Base-by-base conservation (phyloP, 2,113 vertebrate genomes). In the Pipa parva region DNA sequence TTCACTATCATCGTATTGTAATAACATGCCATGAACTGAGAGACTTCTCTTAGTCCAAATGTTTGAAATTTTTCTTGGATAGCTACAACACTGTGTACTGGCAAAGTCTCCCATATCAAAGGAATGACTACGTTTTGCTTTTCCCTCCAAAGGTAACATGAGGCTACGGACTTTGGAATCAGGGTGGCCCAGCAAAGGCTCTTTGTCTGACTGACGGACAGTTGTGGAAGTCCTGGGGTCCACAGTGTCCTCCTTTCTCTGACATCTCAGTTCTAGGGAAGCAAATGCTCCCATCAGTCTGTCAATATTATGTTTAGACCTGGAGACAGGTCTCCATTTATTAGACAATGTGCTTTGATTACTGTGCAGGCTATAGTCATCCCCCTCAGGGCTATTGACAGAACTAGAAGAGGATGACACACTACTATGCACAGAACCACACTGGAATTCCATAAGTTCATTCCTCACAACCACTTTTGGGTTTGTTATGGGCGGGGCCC, bases 41-140 rank as follows among this genome's bases (percentile, higher is more conserved):
- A 97, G 90, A 81, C 97, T 99, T 74, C 97, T 92, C 75, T 95
- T 99, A 82, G 95, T 98, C 96, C 96, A 99, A 89, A 98, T 94
- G 80, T 93, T 94, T 26, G 92, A 93, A 76, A 95, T 92, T 82
- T 90, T 92, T 75, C 88, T 89, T 11, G 95, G 95, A 71, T 95
- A 89, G 77, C 79, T 91, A 78, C 88, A 92, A 80, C 89, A 89
- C 54, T 94, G 92, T 0, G 83, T 79, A 4, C 87, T 82, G 0
- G 83, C 73, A 0, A 95, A 93, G 59, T 99, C 93, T 57, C 95
- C 95, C 90, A 97, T 95, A 82, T 99, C 97, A 58, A 98, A 97
- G 10, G 97, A 99, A 78, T 95, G 95, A 84, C 97, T 99, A 80
- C 95, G 89, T 76, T 92, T 96, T 75, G 95, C 88, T 80, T 92